Evolutionary conservation across 2,113 vertebrate species (phyloP).

Genomic region (Larimichthys crocea): DNA sequence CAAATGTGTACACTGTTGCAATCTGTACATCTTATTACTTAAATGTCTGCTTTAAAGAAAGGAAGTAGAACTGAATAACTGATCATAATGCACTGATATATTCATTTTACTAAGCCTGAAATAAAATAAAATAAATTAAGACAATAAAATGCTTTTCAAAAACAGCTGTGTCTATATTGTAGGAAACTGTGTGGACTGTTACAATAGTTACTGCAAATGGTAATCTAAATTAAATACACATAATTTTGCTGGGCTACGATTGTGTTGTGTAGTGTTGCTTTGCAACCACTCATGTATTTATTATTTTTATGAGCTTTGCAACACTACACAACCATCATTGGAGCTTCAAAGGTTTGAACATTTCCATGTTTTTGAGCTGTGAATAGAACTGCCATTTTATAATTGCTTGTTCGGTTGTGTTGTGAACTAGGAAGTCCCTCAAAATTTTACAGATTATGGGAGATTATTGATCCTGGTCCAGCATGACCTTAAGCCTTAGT

Average conservation of each 20-base stretch:
- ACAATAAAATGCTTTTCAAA: not conserved
- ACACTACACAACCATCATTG: not conserved
- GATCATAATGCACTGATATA: not conserved
- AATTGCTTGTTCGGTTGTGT: not conserved
- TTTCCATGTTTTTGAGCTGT: not conserved
- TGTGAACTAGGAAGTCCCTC: not conserved
- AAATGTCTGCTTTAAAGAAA: not conserved
- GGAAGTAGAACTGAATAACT: not conserved
- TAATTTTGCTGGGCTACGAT: not conserved
- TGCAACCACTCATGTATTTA: too few species aligned
- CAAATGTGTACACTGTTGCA: not conserved
- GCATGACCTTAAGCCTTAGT: not conserved
- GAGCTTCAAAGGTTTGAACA: not conserved
- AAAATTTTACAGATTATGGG: slow-evolving; percentile 31
- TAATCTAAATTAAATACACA: not conserved
- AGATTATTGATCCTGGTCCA: slow-evolving; percentile 47
- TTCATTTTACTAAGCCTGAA: too few species aligned
- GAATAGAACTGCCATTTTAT: slow-evolving; percentile 5
- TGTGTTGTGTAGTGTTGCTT: too few species aligned
- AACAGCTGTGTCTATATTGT: not conserved
- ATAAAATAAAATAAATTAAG: too few species aligned
- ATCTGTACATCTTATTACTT: not conserved
- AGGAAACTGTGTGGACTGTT: not conserved
- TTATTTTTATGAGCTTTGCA: too few species aligned
- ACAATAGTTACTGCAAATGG: not conserved